Conservation (phyloP, 2,113 vertebrate species). For the Isurus oxyrinchus region DNA sequence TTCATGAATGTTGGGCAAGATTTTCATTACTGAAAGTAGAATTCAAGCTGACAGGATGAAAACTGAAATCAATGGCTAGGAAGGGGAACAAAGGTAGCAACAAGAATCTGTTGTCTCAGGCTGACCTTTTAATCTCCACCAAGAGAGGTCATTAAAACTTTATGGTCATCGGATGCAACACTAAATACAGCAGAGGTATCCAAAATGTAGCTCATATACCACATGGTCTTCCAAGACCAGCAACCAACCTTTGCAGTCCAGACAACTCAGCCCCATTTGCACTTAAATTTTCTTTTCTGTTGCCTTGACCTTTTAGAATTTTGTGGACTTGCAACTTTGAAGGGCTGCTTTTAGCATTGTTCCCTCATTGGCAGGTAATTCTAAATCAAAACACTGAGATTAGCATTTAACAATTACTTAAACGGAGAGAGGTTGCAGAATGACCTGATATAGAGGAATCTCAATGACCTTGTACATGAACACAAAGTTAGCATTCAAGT, state of each 20-base stretch:
- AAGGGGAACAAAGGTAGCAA: background rate
- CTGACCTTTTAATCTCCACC: background rate
- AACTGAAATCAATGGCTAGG: background rate
- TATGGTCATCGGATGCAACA: background rate
- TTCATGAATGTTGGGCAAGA: background rate
- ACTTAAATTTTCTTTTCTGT: background rate
- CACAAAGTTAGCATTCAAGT: no score
- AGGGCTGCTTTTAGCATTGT: background rate
- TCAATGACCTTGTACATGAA: no score
- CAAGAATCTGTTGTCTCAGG: background rate
- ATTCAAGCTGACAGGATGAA: background rate
- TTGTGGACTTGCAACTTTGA: background rate
- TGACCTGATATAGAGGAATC: no score
- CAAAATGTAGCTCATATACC: background rate
- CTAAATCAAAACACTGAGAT: background rate
- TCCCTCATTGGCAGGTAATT: background rate
- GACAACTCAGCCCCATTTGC: background rate
- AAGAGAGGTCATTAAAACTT: background rate
- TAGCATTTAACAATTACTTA: background rate
- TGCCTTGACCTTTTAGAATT: background rate
- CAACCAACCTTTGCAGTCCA: background rate
- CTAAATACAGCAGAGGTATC: background rate
- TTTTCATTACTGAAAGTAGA: background rate
- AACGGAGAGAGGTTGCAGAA: no score
- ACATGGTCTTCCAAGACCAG: background rate